Conservation (phyloP, 2,888 invertebrate genomes). For the Agrotis exclamationis region DNA sequence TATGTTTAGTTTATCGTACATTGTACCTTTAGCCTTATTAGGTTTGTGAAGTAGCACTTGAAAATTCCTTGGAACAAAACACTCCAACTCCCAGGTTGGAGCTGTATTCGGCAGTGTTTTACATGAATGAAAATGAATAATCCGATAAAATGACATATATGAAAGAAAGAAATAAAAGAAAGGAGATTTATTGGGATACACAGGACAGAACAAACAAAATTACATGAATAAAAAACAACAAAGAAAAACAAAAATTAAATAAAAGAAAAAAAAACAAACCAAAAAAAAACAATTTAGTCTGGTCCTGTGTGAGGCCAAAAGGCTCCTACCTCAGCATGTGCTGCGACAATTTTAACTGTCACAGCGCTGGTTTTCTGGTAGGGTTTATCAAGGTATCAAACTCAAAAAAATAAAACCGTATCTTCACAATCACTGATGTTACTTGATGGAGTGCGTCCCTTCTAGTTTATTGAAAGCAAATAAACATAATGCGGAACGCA, state of each 20-base stretch:
- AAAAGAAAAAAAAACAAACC: no score
- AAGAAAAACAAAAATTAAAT: no score
- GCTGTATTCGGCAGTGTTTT: no score
- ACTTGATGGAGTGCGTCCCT: conserved; percentile 12
- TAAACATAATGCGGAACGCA: conserved; percentile 64
- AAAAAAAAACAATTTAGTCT: no score
- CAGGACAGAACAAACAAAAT: no score
- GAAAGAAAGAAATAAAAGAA: neutral
- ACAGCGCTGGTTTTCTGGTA: no score
- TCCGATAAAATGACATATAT: neutral
- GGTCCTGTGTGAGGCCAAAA: no score
- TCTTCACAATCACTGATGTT: neutral
- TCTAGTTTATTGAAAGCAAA: conserved; percentile 52
- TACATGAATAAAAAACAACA: no score
- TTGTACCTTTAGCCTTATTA: conserved; percentile 1
- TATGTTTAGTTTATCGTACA: conserved; percentile 26
- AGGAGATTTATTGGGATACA: no score
- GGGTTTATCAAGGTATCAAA: no score
- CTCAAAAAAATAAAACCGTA: neutral
- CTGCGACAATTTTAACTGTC: no score
- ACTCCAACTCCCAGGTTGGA: neutral
- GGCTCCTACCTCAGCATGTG: no score
- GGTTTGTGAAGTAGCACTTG: neutral
- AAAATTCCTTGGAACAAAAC: neutral
- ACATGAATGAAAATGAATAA: neutral